Evolutionary conservation across 2,797 vertebrate genomes (phyloP).

Genomic region (Sandelia bainsii): DNA sequence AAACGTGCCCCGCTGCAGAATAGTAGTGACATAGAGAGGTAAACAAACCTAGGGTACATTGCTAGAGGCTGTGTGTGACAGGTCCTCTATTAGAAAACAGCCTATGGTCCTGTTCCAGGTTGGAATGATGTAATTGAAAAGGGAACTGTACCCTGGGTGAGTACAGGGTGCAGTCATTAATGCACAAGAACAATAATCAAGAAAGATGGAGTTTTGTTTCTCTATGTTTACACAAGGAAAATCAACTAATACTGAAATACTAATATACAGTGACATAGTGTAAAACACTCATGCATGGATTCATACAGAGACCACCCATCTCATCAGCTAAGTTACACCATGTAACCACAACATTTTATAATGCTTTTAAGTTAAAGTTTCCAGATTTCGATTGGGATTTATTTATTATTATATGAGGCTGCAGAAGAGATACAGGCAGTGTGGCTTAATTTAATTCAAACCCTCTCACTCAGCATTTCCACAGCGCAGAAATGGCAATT

Average conservation of each 20-base stretch:
- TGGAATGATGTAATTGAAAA: conserved; percentile 62
- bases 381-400: conserved; percentile 49
- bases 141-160: conserved; percentile 13
- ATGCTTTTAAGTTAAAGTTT: conserved; percentile 45
- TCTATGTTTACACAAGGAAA: conserved; percentile 44
- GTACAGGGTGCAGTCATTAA: conserved; percentile 44
- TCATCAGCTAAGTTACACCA: conserved; percentile 14
- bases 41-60: conserved; percentile 57
- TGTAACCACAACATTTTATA: conserved; percentile 33
- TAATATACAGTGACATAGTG: conserved; percentile 38
- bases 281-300: conserved; percentile 7
- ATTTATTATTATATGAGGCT: conserved; percentile 36
- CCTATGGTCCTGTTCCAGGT: conserved; percentile 39
- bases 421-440: conserved; percentile 30
- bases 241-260: not conserved
- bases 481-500: conserved; percentile 15
- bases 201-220: conserved; percentile 40
- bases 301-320: conserved; percentile 53
- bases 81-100: conserved; percentile 54
- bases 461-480: conserved; percentile 25
- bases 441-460: conserved; percentile 28
- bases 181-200: conserved; percentile 29
- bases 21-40: conserved; percentile 58
- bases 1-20: conserved; percentile 59
- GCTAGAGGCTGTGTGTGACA: conserved; percentile 46